Percentiles rank a stretch among this genome's conserved stretches.
These are phyloP conservation scores for Pterostichus niger DNA, from an alignment of 2,888 invertebrate species.

Conservation along the genomic window DNA sequence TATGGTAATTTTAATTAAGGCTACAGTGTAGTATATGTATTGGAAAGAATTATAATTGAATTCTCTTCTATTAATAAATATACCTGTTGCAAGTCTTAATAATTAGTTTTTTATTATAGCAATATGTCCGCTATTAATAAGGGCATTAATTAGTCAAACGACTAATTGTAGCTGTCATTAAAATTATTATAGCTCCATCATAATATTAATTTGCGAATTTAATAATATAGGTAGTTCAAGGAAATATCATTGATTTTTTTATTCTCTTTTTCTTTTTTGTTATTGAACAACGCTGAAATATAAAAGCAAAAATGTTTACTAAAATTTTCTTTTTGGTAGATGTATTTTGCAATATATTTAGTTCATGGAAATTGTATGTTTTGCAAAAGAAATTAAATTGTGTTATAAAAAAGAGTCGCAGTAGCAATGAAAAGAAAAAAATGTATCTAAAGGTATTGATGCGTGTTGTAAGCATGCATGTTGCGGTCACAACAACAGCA, in stretches of 20 bases:
- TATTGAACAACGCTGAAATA: no score
- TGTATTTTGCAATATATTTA: background rate
- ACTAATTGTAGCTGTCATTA: constrained; percentile 63
- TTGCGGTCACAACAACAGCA: constrained; percentile 54
- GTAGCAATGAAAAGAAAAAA: constrained; percentile 2
- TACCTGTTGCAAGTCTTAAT: constrained; percentile 60
- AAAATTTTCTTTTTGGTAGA: no score
- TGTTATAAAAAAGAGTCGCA: background rate
- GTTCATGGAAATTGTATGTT: background rate
- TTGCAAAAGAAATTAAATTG: no score
- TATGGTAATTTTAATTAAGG: constrained; percentile 46
- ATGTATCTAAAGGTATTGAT: constrained; percentile 36
- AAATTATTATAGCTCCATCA: constrained; percentile 58
- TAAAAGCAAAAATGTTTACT: no score
- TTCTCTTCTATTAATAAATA: constrained; percentile 37
- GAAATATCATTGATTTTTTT: constrained; percentile 18
- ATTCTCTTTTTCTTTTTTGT: background rate
- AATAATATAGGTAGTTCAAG: constrained; percentile 47
- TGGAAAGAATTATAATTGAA: constrained; percentile 57
- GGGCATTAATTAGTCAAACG: constrained; percentile 57
- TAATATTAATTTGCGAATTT: constrained; percentile 42
- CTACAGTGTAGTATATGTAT: constrained; percentile 34
- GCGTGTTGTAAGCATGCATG: constrained; percentile 58
- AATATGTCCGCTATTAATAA: constrained; percentile 59
- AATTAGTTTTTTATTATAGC: constrained; percentile 60